Conservation (phyloP, 2,113 vertebrate genomes). For the Lepus americanus region DNA sequence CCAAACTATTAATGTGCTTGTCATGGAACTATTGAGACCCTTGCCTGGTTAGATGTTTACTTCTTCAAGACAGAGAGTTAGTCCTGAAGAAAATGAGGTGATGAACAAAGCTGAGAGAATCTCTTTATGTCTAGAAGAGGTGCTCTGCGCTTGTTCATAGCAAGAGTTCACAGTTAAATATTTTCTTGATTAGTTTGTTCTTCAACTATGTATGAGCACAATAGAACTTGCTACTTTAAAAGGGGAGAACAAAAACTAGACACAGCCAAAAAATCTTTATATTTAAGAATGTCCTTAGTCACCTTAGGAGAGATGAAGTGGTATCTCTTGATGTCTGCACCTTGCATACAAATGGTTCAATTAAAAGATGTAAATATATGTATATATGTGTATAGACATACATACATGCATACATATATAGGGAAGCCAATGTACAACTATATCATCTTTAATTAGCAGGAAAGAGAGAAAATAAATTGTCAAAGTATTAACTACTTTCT, state of each 20-base stretch:
- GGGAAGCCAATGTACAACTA: too few relatives aligned
- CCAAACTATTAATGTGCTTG: neutral
- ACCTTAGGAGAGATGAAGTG: neutral
- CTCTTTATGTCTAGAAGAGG: neutral
- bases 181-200: neutral
- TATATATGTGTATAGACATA: neutral
- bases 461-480: neutral
- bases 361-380: neutral
- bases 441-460: too few relatives aligned
- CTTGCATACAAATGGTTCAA: neutral
- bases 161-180: neutral
- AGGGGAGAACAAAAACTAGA: neutral
- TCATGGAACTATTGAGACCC: neutral
- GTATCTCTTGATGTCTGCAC: neutral
- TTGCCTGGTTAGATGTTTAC: neutral
- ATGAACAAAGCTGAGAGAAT: neutral
- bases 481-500: neutral
- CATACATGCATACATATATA: too few relatives aligned
- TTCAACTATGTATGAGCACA: neutral
- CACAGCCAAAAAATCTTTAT: neutral
- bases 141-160: neutral
- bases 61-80: constrained; percentile 6
- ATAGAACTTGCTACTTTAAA: neutral
- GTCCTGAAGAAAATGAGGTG: neutral
- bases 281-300: neutral